Conservation (phyloP, 2,888 invertebrate genomes). For the Ryuthela nishihirai region DNA sequence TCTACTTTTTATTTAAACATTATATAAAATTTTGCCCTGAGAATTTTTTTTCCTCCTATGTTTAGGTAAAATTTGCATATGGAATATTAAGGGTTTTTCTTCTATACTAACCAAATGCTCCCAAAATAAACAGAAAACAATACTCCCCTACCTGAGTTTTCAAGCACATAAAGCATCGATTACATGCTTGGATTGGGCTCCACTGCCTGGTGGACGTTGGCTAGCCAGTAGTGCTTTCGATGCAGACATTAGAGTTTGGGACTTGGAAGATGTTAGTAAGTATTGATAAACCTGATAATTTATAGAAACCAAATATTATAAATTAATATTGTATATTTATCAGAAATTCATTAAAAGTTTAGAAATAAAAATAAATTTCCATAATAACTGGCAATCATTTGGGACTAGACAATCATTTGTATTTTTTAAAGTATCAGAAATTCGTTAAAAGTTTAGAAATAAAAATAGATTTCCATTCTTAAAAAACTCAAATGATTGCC, state of each 20-base stretch:
- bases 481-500: too few relatives aligned
- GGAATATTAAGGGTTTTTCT: conserved; percentile 58
- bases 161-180: conserved; percentile 59
- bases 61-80: conserved; percentile 61
- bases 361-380: too few relatives aligned
- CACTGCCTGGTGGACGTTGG: conserved; percentile 44
- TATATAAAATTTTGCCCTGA: background rate
- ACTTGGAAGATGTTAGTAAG: conserved; percentile 48
- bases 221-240: conserved; percentile 30
- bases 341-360: too few relatives aligned
- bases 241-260: conserved; percentile 35
- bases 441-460: too few relatives aligned
- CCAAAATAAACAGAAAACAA: conserved; percentile 51
- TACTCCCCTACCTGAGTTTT: conserved; percentile 61
- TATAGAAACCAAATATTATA: too few relatives aligned
- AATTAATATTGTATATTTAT: too few relatives aligned
- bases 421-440: too few relatives aligned
- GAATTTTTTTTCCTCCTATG: background rate
- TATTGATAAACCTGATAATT: too few relatives aligned
- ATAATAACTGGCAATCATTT: too few relatives aligned
- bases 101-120: conserved; percentile 54
- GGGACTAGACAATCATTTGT: too few relatives aligned
- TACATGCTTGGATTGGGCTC: conserved; percentile 51
- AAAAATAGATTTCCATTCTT: too few relatives aligned
- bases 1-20: too few relatives aligned